Percentiles rank a stretch among this genome's conserved stretches.
These are phyloP conservation scores for Stenotaenia linearis DNA, from an alignment of 2,888 invertebrate species.

Conservation along the genomic window DNA sequence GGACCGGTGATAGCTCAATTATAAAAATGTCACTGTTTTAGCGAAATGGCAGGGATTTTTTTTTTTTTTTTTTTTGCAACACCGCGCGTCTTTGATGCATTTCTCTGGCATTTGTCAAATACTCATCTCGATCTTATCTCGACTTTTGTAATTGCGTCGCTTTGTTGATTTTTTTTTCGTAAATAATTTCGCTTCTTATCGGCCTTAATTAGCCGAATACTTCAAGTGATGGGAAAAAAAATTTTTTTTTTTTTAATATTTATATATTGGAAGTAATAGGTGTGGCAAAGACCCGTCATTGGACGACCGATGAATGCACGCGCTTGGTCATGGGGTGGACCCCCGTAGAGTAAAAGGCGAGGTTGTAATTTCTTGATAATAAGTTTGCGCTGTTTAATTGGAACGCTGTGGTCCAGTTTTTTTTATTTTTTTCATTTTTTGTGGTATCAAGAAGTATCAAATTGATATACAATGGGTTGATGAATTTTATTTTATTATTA, in stretches of 20 bases:
- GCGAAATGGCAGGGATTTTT: no score
- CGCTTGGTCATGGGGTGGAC: conserved; percentile 5
- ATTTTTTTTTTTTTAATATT: not conserved
- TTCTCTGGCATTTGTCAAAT: conserved; percentile 15
- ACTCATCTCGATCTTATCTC: not conserved
- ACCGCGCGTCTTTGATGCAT: not conserved
- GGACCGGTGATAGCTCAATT: not conserved
- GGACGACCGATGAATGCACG: not conserved
- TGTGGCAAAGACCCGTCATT: conserved; percentile 17
- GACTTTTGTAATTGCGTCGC: not conserved
- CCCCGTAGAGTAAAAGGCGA: conserved; percentile 6
- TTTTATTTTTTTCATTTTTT: not conserved
- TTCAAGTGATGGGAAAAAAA: not conserved
- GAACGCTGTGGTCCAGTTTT: not conserved
- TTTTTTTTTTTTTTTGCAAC: no score
- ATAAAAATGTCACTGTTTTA: not conserved
- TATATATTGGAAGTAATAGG: not conserved
- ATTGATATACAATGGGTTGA: conserved; percentile 1
- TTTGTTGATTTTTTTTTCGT: conserved; percentile 3
- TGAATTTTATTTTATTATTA: not conserved
- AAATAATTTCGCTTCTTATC: not conserved
- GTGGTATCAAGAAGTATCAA: not conserved
- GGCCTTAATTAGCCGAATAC: conserved; percentile 6
- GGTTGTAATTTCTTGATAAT: conserved; percentile 23
- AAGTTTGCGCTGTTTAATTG: conserved; percentile 8